Evolutionary conservation across 2,888 invertebrate species (phyloP).

Genomic region (Acanthopleura granulata): DNA sequence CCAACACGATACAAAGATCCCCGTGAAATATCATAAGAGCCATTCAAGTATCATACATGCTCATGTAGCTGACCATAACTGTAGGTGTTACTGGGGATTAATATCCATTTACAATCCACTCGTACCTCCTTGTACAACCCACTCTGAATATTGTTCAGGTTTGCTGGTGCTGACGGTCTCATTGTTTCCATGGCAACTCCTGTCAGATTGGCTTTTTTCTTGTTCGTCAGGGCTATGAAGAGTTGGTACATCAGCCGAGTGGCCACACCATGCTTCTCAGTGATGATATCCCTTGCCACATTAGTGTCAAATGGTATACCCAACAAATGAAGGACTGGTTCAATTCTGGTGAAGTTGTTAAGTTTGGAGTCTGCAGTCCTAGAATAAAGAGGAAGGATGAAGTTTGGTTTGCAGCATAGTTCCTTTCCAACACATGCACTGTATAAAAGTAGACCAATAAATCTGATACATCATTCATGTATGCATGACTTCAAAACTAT

Average conservation of each 20-base stretch:
- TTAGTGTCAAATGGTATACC: constrained; percentile 69
- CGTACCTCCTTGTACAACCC: constrained; percentile 67
- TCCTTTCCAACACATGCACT: too few relatives aligned
- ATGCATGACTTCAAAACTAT: too few relatives aligned
- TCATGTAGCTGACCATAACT: too few relatives aligned
- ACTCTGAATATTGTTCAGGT: constrained; percentile 65
- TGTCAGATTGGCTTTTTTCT: constrained; percentile 67
- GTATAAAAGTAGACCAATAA: too few relatives aligned
- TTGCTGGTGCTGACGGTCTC: constrained; percentile 67
- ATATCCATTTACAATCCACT: too few relatives aligned
- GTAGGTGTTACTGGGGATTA: too few relatives aligned
- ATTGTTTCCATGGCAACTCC: constrained; percentile 69
- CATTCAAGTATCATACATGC: too few relatives aligned
- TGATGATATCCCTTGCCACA: constrained; percentile 68
- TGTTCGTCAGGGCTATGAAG: constrained; percentile 67
- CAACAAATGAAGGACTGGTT: constrained; percentile 65
- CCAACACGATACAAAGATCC: too few relatives aligned
- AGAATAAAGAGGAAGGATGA: constrained; percentile 24
- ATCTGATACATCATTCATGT: too few relatives aligned
- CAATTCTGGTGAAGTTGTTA: constrained; percentile 68
- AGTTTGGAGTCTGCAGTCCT: constrained; percentile 68
- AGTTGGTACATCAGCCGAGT: constrained; percentile 69
- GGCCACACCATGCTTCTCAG: constrained; percentile 65
- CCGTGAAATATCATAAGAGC: too few relatives aligned
- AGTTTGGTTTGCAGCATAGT: not conserved